These are phyloP conservation scores for Bambusicola thoracicus DNA, from an alignment of 2,113 vertebrate species.

Conservation along the genomic window DNA sequence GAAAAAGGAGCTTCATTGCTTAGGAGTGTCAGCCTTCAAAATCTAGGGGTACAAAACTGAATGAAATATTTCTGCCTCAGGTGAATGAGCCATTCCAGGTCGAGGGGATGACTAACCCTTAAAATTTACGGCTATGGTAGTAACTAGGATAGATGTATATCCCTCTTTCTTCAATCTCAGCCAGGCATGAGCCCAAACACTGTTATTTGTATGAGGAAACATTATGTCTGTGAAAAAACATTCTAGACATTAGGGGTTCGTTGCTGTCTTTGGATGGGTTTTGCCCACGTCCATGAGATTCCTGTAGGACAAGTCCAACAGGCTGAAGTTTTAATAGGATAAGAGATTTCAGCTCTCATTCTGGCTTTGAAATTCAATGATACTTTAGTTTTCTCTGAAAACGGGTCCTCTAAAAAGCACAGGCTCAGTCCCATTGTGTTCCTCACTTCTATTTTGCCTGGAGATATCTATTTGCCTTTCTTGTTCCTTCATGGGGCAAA, in stretches of 20 bases:
- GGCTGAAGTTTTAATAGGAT: background rate
- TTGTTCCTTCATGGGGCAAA: background rate
- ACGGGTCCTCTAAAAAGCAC: background rate
- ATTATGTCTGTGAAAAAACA: background rate
- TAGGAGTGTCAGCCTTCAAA: background rate
- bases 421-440: background rate
- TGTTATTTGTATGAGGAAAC: conserved; percentile 4
- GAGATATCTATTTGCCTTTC: background rate
- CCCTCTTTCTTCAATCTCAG: conserved; percentile 19
- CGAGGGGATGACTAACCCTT: conserved; percentile 31
- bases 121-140: conserved; percentile 38
- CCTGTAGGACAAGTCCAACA: fast-evolving
- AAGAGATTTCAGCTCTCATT: background rate
- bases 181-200: background rate
- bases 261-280: background rate
- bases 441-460: background rate
- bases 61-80: background rate
- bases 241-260: background rate
- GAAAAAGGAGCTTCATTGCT: conserved; percentile 17
- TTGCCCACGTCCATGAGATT: background rate
- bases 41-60: background rate
- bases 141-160: conserved; percentile 52
- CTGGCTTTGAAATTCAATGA: conserved; percentile 13
- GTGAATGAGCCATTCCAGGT: conserved; percentile 7
- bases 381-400: background rate